A percentile compares a stretch with the other conserved stretches of the same genome.
These are phyloP conservation scores for Mus spretus DNA, from an alignment of 2,797 vertebrate genomes.

Conservation along the genomic window DNA sequence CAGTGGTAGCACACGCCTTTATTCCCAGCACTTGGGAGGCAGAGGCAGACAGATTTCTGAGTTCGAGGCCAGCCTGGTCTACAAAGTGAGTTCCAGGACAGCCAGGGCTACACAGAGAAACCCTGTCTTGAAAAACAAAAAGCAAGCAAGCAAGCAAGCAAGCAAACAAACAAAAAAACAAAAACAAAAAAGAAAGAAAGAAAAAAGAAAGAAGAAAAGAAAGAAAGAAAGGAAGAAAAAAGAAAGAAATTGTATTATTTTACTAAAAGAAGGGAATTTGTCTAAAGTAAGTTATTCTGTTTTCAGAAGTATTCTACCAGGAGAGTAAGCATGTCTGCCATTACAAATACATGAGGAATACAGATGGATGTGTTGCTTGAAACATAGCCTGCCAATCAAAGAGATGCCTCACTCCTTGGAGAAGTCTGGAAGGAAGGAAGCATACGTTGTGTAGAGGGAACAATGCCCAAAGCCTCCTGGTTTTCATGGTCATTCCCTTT, in stretches of 20 bases:
- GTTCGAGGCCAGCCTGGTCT: too few species aligned
- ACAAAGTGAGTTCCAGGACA: too few species aligned
- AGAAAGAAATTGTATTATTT: slow-evolving; percentile 2
- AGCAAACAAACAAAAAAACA: too few species aligned
- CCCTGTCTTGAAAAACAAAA: too few species aligned
- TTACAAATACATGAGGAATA: slow-evolving; percentile 58
- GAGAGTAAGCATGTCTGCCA: slow-evolving; percentile 44
- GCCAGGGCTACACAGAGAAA: too few species aligned
- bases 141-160: too few species aligned
- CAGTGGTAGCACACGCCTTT: too few species aligned
- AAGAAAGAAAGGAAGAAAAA: too few species aligned
- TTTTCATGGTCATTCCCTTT: slow-evolving; percentile 38
- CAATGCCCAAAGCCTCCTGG: neutral
- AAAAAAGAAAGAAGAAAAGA: too few species aligned
- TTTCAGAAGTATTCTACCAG: slow-evolving; percentile 60
- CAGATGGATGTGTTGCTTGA: slow-evolving; percentile 36
- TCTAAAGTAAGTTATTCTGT: slow-evolving; percentile 71
- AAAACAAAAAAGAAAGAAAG: too few species aligned
- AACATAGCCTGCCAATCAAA: slow-evolving; percentile 65
- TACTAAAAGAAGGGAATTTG: slow-evolving; percentile 53
- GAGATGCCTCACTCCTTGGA: slow-evolving; percentile 65
- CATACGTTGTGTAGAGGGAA: slow-evolving; percentile 63
- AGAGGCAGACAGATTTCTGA: too few species aligned
- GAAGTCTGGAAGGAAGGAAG: slow-evolving; percentile 36
- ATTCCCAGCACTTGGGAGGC: too few species aligned